These are phyloP conservation scores for Pollenia labialis DNA, from an alignment of 2,888 invertebrate species.

Conservation along the genomic window DNA sequence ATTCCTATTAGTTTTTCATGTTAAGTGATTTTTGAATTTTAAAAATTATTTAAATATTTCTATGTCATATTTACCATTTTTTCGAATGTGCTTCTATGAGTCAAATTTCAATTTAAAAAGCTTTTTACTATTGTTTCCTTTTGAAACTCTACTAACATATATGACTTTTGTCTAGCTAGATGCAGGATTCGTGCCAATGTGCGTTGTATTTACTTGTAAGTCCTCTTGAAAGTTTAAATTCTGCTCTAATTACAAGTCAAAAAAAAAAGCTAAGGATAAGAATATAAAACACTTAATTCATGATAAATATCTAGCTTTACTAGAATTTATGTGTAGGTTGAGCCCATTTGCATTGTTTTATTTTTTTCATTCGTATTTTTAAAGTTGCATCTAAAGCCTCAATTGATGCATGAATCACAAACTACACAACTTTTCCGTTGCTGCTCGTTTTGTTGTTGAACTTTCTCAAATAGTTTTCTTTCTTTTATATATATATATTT, in stretches of 20 bases:
- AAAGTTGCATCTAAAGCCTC: slow-evolving; percentile 12
- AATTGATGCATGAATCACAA: slow-evolving; percentile 33
- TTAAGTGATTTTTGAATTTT: no score
- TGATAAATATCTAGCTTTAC: not conserved
- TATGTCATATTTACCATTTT: no score
- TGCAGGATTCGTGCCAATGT: no score
- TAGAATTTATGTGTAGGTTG: not conserved
- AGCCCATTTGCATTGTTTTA: not conserved
- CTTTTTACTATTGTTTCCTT: no score
- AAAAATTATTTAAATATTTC: no score
- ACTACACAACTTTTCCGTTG: slow-evolving; percentile 27
- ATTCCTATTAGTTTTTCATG: no score
- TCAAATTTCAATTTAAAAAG: no score
- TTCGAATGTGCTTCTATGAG: no score
- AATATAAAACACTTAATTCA: not conserved
- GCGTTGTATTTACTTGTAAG: no score
- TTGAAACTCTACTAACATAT: no score
- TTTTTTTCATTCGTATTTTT: not conserved
- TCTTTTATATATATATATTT: not conserved
- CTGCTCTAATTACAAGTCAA: not conserved
- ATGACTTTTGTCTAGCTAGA: no score
- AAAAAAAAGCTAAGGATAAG: not conserved
- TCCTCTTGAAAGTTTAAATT: not conserved
- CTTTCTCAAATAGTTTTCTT: slow-evolving; percentile 50
- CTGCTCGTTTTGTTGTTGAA: slow-evolving; percentile 26